phyloP scores from a whole-genome alignment of 2,797 vertebrate genomes.

The Sciurus vulgaris region DNA sequence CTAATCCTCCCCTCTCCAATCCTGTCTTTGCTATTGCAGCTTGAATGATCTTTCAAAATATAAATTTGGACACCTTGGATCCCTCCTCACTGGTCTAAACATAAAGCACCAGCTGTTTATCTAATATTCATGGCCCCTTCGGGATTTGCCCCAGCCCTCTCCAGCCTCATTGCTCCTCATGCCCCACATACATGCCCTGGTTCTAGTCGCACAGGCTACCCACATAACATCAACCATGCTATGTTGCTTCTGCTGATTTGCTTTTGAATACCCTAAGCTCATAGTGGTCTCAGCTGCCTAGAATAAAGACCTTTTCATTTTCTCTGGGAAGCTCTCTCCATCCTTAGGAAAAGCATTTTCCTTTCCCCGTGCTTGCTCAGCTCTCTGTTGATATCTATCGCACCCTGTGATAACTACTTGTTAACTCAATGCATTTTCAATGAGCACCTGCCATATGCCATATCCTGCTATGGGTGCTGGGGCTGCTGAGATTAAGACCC shows the following conservation, averaged over 20 bases:
- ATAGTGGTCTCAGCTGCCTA: constrained; percentile 1
- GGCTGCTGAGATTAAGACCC: neutral
- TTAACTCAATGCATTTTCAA: neutral
- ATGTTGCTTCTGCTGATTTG: neutral
- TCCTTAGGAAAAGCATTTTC: neutral
- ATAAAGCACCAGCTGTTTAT: neutral
- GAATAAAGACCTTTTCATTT: neutral
- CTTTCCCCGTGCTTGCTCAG: neutral
- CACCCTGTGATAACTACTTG: neutral
- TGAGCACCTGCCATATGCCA: neutral
- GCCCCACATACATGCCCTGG: neutral
- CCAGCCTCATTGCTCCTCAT: neutral
- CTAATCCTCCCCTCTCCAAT: neutral
- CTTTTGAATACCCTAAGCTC: neutral
- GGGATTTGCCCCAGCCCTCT: neutral
- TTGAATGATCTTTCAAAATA: constrained; percentile 30
- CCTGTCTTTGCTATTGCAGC: neutral
- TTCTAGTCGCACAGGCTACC: neutral
- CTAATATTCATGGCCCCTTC: neutral
- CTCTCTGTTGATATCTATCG: neutral
- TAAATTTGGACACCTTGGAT: constrained; percentile 11
- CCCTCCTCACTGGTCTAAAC: neutral
- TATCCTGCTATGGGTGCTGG: neutral
- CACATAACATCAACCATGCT: neutral
- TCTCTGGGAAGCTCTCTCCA: neutral